Percentiles rank a stretch among this genome's conserved stretches.
These are phyloP conservation scores for Drosophila carrolli DNA, from an alignment of 1,140 invertebrate species.

Conservation along the genomic window DNA sequence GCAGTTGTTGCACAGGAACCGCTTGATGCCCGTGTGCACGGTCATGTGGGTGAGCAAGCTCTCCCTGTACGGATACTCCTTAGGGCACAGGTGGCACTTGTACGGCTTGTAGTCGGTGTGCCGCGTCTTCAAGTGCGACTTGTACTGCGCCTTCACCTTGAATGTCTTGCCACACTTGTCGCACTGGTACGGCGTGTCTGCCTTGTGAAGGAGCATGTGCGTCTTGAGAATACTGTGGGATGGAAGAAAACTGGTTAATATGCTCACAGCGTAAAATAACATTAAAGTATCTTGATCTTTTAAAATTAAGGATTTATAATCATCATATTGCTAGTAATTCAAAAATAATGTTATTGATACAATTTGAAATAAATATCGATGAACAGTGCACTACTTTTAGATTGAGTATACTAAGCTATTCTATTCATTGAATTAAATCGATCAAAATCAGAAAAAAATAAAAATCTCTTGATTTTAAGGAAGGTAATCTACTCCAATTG, in stretches of 20 bases:
- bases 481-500: too few relatives aligned
- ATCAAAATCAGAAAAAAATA: too few relatives aligned
- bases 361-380: too few relatives aligned
- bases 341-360: too few relatives aligned
- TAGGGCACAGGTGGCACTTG: slow-evolving; percentile 87
- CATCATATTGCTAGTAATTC: too few relatives aligned
- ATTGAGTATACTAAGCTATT: too few relatives aligned
- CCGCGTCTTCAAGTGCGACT: slow-evolving; percentile 89
- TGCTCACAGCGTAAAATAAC: background rate
- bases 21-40: slow-evolving; percentile 86
- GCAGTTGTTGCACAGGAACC: slow-evolving; percentile 85
- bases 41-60: slow-evolving; percentile 85
- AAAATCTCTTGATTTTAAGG: too few relatives aligned
- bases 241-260: background rate
- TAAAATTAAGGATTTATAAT: too few relatives aligned
- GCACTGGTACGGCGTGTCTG: slow-evolving; percentile 81
- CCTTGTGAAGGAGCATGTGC: slow-evolving; percentile 83
- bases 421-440: too few relatives aligned
- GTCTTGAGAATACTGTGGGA: slow-evolving; percentile 72
- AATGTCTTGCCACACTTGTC: slow-evolving; percentile 85
- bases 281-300: too few relatives aligned
- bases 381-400: too few relatives aligned
- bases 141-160: slow-evolving; percentile 87
- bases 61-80: slow-evolving; percentile 86
- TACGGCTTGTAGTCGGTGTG: slow-evolving; percentile 89